Conservation (phyloP, 2,113 vertebrate genomes). For the Abramis brama region DNA sequence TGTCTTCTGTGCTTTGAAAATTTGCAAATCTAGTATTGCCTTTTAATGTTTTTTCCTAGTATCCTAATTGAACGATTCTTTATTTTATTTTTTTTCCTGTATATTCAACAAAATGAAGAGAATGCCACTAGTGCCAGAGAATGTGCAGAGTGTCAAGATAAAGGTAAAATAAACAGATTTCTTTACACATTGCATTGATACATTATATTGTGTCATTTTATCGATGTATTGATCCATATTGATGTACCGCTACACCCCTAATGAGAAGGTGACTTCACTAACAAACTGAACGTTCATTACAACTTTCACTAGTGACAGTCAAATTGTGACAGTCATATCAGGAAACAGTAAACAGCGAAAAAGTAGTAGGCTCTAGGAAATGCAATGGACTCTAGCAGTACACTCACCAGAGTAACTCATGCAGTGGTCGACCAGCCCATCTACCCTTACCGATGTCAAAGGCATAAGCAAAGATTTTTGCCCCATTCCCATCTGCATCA, state of each 20-base stretch:
- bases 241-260: neutral
- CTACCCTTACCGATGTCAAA: constrained; percentile 96
- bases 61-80: too few species aligned
- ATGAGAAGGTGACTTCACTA: neutral
- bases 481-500: constrained; percentile 96
- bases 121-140: too few species aligned
- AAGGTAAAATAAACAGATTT: too few species aligned
- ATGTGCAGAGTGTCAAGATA: too few species aligned
- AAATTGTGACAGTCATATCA: neutral
- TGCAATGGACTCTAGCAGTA: neutral
- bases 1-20: too few species aligned
- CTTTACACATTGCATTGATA: too few species aligned
- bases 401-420: constrained; percentile 95
- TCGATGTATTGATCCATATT: neutral
- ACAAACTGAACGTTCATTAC: neutral
- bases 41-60: too few species aligned
- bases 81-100: too few species aligned
- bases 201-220: too few species aligned
- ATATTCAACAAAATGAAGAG: too few species aligned
- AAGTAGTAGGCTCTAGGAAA: neutral
- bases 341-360: neutral
- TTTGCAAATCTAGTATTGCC: too few species aligned
- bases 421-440: constrained; percentile 90
- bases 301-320: neutral
- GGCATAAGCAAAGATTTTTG: constrained; percentile 97